Base-by-base conservation (phyloP, 2,113 vertebrate genomes). In the Sinocyclocheilus grahami region DNA sequence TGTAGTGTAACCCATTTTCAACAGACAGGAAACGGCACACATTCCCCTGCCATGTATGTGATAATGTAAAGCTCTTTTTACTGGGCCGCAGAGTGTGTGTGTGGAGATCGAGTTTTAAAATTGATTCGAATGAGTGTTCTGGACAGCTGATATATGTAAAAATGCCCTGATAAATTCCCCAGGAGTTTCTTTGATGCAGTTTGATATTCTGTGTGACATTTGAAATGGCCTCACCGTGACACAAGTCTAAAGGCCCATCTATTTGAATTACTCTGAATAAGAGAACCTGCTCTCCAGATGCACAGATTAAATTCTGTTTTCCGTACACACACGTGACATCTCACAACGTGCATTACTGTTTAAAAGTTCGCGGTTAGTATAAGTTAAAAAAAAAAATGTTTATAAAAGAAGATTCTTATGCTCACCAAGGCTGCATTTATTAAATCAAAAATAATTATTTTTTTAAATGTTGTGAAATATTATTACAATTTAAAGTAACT, bases 111-210 rank as follows among this genome's bases (percentile, higher is more conserved):
- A 92, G 93, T 95, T 95, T 93, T 90, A 89, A 93, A 94, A 93
- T 94, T 93, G 91, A 94, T 95, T 94, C 86, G 89, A 94, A 94
- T 91, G 92, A 94, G 91, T 92, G 92, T 93, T 93, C 90, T 93
- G 89, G 90, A 92, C 94, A 93, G 94, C 93, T 93, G 93, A 95
- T 93, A 92, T 90, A 91, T 90, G 88, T 92, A 91, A 94, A 93
- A 93, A 93, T 90, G 91, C 91, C 91, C 88, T n/a, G 84, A 91
- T 91, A 90, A 89, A 92, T 94, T 94, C 93, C 90, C 90, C 87
- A 85, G 90, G 90, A 94, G 91, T 90, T 93, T 91, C 90, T 92
- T 93, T 94, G 91, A 94, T 92, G 92, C 88, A 82, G 90, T 90
- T 83, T 89, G 87, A 85, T 92, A 86, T 91, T 92, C 89, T 88